Evolutionary conservation across 1,140 invertebrate genomes (phyloP).

Genomic region (Manduca sexta): DNA sequence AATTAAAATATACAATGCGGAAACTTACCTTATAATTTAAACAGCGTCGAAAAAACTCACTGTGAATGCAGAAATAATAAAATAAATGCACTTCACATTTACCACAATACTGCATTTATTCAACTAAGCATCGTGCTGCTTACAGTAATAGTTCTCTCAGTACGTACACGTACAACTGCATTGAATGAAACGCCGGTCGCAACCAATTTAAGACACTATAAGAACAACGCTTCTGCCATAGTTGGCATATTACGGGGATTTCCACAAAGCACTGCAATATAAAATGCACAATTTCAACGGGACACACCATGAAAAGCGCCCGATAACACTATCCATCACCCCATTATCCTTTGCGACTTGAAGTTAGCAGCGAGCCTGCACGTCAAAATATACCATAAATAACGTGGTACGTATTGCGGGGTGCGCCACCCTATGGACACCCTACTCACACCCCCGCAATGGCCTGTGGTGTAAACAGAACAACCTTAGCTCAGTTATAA

Average conservation of each 20-base stretch:
- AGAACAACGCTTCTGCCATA: constrained; percentile 20
- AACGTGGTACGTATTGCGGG: constrained; percentile 47
- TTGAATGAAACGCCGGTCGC: constrained; percentile 34
- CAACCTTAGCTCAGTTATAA: not conserved
- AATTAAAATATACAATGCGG: not conserved
- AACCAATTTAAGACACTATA: constrained; percentile 23
- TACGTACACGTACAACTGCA: constrained; percentile 9
- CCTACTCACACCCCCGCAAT: constrained; percentile 1
- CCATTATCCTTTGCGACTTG: constrained; percentile 60
- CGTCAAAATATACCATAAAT: constrained; percentile 72
- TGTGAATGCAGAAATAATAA: not conserved
- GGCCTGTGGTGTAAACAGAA: no score
- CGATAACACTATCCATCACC: constrained; percentile 71
- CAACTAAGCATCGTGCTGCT: not conserved
- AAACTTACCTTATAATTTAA: constrained; percentile 11
- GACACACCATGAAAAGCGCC: constrained; percentile 54
- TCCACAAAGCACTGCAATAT: constrained; percentile 40
- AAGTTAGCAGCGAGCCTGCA: constrained; percentile 62
- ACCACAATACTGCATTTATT: not conserved
- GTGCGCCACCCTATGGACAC: constrained; percentile 41
- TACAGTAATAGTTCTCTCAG: not conserved
- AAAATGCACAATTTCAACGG: constrained; percentile 42
- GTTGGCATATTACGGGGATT: constrained; percentile 29
- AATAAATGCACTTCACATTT: constrained; percentile 7
- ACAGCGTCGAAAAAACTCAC: not conserved